A percentile compares a stretch with the other conserved stretches of the same genome.
Evolutionary conservation across 1,140 invertebrate genomes (phyloP).

Genomic region (Apis laboriosa): DNA sequence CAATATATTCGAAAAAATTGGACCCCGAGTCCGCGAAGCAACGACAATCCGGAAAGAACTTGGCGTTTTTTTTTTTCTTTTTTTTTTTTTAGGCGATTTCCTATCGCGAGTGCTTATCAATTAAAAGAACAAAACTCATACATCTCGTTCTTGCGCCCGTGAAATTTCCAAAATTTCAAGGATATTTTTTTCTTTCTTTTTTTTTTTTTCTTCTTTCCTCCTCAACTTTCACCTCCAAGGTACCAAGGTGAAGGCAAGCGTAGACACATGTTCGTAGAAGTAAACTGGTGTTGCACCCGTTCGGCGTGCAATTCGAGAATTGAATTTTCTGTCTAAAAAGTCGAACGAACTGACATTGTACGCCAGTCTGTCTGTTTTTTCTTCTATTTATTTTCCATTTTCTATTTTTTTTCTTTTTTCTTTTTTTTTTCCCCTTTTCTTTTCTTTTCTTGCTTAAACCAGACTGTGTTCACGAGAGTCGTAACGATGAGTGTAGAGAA

Average conservation of each 20-base stretch:
- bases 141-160: not conserved
- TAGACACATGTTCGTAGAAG: slow-evolving; percentile 20
- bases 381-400: not conserved
- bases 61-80: not conserved
- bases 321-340: slow-evolving; percentile 6
- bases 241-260: slow-evolving; percentile 25
- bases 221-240: not conserved
- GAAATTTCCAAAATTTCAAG: not conserved
- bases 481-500: slow-evolving; percentile 77
- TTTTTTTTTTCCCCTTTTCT: no score
- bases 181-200: no score
- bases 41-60: not conserved
- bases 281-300: not conserved
- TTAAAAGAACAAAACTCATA: not conserved
- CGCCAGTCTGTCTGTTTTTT: not conserved
- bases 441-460: slow-evolving; percentile 60
- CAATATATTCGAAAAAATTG: not conserved
- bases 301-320: slow-evolving; percentile 16
- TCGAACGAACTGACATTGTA: slow-evolving; percentile 4
- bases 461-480: slow-evolving; percentile 78
- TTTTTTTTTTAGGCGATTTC: not conserved
- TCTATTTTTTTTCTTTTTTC: no score
- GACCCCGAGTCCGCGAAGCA: not conserved
- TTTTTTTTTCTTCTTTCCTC: no score
- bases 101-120: slow-evolving; percentile 11